These are phyloP conservation scores for Drosophila obscura DNA, from an alignment of 1,140 invertebrate genomes.

Conservation along the genomic window DNA sequence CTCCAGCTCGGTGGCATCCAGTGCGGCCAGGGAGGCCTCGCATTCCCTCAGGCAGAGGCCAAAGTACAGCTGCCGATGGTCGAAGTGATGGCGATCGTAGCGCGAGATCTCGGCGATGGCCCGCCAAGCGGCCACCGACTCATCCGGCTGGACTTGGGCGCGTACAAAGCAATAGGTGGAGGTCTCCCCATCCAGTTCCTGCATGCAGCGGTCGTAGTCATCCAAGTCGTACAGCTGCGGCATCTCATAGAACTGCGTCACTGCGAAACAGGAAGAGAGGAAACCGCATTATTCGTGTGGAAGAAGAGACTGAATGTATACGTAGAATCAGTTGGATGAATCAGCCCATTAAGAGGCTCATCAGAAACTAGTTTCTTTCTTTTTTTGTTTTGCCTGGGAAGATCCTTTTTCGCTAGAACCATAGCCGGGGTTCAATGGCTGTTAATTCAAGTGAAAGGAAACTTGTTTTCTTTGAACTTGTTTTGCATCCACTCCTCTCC, in stretches of 20 bases:
- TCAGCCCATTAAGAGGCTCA: constrained; percentile 44
- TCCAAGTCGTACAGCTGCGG: constrained; percentile 85
- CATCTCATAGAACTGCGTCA: constrained; percentile 85
- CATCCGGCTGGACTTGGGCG: constrained; percentile 79
- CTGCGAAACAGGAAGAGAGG: constrained; percentile 56
- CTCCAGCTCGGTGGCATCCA: constrained; percentile 38
- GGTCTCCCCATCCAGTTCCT: constrained; percentile 57
- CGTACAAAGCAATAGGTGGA: constrained; percentile 85
- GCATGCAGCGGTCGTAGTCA: constrained; percentile 84
- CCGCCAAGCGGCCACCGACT: constrained; percentile 79
- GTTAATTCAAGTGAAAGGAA: constrained; percentile 60
- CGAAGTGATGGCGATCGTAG: constrained; percentile 84
- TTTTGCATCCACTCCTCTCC: constrained; percentile 25
- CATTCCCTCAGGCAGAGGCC: constrained; percentile 84
- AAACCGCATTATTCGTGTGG: neutral
- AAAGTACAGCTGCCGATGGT: constrained; percentile 85
- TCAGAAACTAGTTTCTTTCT: constrained; percentile 37
- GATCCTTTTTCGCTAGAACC: constrained; percentile 46
- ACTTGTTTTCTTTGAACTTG: constrained; percentile 57
- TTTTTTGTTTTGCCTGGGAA: neutral
- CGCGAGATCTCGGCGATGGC: constrained; percentile 84
- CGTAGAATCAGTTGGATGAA: constrained; percentile 25
- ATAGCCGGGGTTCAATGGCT: constrained; percentile 36
- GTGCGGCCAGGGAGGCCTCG: constrained; percentile 44
- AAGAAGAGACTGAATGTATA: constrained; percentile 9